A percentile compares a stretch with the other conserved stretches of the same genome.
phyloP scores from a whole-genome alignment of 2,888 invertebrate genomes.

The Urechis unicinctus region DNA sequence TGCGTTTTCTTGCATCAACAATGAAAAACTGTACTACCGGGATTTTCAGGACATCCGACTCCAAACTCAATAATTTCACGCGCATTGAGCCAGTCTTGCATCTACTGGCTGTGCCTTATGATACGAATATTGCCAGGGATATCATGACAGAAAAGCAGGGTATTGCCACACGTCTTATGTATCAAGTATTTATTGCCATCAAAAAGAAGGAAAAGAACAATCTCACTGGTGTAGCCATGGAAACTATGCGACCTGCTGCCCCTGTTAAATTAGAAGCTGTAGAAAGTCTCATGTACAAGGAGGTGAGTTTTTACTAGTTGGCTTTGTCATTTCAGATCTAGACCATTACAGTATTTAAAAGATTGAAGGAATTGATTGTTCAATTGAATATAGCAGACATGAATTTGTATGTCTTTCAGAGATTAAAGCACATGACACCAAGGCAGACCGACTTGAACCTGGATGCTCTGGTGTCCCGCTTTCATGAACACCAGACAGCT shows the following conservation, averaged over 20 bases:
- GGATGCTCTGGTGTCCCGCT: conserved; percentile 35
- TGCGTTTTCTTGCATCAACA: background rate
- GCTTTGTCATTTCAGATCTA: too few relatives aligned
- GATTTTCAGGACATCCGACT: conserved; percentile 40
- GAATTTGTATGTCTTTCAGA: conserved; percentile 24
- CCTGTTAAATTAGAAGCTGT: conserved; percentile 45
- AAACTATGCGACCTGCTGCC: conserved; percentile 48
- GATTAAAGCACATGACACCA: conserved; percentile 47
- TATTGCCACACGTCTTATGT: conserved; percentile 45
- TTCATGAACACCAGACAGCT: conserved; percentile 44
- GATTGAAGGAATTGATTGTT: too few relatives aligned
- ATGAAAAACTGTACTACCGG: too few relatives aligned
- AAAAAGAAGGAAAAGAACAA: conserved; percentile 47
- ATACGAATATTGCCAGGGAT: conserved; percentile 47
- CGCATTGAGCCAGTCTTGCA: conserved; percentile 46
- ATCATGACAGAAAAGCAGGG: conserved; percentile 49
- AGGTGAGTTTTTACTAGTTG: conserved; percentile 28
- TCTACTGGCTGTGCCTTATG: conserved; percentile 47
- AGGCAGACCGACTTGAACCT: conserved; percentile 47
- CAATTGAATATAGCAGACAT: too few relatives aligned
- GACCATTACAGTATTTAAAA: too few relatives aligned
- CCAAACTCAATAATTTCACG: conserved; percentile 50
- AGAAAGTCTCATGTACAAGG: conserved; percentile 45
- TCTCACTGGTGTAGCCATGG: conserved; percentile 49
- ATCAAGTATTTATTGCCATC: conserved; percentile 48